These are phyloP conservation scores for Andrena bicolor DNA, from an alignment of 2,888 invertebrate genomes.

Conservation along the genomic window DNA sequence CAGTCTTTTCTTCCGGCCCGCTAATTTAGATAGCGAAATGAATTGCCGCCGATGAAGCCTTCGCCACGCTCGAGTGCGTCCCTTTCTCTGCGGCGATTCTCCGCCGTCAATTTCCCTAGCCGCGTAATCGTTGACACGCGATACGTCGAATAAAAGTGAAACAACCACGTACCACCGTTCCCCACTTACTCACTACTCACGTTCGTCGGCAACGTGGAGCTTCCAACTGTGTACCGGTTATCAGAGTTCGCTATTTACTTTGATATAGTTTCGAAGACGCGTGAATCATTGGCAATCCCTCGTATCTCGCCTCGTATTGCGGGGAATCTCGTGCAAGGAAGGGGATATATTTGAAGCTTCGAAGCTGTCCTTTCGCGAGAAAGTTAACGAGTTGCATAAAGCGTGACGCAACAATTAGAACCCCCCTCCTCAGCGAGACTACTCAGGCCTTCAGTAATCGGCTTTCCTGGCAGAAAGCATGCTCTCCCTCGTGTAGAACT, in stretches of 20 bases:
- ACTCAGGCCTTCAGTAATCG: neutral
- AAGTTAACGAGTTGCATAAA: conserved; percentile 29
- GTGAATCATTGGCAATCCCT: conserved; percentile 13
- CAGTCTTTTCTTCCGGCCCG: conserved; percentile 47
- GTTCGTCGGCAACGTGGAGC: no score
- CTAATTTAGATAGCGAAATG: conserved; percentile 51
- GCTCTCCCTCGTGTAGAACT: neutral
- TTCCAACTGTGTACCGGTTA: neutral
- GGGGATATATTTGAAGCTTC: neutral
- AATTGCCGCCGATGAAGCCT: conserved; percentile 39
- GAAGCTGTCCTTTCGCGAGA: conserved; percentile 11
- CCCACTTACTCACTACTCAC: no score
- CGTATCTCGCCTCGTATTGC: neutral
- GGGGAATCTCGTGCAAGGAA: neutral
- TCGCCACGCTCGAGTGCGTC: neutral
- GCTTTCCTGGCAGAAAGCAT: neutral
- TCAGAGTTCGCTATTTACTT: neutral
- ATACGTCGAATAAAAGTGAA: neutral
- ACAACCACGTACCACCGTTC: neutral
- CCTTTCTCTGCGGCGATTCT: neutral
- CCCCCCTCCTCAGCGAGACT: neutral
- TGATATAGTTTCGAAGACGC: neutral
- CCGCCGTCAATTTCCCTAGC: neutral
- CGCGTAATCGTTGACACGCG: neutral
- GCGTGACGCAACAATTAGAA: conserved; percentile 21